Percentiles rank a stretch among this genome's conserved stretches.
Conservation (phyloP, 2,113 vertebrate genomes). For the Falco punctatus region DNA sequence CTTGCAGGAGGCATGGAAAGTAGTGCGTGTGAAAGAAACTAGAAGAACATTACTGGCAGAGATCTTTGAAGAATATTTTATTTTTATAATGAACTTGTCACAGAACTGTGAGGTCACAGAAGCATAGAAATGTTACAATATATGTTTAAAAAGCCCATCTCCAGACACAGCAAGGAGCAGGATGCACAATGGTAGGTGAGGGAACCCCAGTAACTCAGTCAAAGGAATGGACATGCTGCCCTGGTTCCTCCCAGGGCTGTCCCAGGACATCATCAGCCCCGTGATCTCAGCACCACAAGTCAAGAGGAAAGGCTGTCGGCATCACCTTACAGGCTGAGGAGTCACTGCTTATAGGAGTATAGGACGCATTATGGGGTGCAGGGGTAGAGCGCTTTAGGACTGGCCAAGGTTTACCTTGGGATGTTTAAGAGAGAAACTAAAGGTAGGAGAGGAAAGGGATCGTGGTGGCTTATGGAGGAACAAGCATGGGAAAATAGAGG, state of each 20-base stretch:
- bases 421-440: not conserved
- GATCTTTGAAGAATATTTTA: not conserved
- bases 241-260: not conserved
- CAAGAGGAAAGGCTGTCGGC: not conserved
- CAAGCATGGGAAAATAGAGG: not conserved
- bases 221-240: not conserved
- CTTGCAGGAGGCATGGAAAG: not conserved
- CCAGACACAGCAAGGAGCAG: not conserved
- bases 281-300: not conserved
- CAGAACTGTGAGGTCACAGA: not conserved
- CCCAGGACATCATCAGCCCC: not conserved
- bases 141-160: not conserved
- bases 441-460: not conserved
- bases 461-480: not conserved
- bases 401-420: not conserved
- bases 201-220: not conserved
- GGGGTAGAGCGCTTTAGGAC: not conserved
- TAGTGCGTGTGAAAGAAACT: not conserved
- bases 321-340: not conserved
- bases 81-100: not conserved
- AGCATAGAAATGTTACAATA: not conserved
- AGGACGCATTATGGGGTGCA: not conserved
- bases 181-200: not conserved
- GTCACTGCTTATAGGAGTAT: not conserved
- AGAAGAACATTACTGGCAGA: not conserved